phyloP scores from a whole-genome alignment of 2,797 vertebrate genomes.

The Acipenser ruthenus region DNA sequence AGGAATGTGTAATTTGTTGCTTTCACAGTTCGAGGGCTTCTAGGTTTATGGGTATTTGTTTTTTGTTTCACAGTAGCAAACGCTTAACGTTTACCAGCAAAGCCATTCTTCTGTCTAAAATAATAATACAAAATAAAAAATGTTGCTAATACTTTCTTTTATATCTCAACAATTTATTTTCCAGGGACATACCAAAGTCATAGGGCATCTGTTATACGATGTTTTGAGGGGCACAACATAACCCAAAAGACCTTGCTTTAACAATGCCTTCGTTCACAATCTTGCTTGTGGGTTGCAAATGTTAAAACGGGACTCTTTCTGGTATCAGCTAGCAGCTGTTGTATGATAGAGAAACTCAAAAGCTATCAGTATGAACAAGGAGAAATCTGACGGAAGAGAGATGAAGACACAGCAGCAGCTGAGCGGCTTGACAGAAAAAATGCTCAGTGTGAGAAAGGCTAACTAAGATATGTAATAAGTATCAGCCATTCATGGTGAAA shows the following conservation, averaged over 20 bases:
- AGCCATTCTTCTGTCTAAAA: too few species aligned
- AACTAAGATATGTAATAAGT: slow-evolving; percentile 22
- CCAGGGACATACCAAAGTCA: slow-evolving; percentile 16
- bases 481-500: slow-evolving; percentile 24
- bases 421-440: slow-evolving; percentile 39
- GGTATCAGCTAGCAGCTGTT: slow-evolving; percentile 85
- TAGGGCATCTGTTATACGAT: slow-evolving; percentile 29
- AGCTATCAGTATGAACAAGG: slow-evolving; percentile 70
- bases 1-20: slow-evolving; percentile 7
- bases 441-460: slow-evolving; percentile 40
- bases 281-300: slow-evolving; percentile 44
- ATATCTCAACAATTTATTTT: too few species aligned
- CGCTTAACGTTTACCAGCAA: slow-evolving; percentile 24
- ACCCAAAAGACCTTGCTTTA: slow-evolving; percentile 55
- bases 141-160: too few species aligned
- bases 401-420: slow-evolving; percentile 61
- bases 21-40: slow-evolving; percentile 46
- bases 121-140: too few species aligned
- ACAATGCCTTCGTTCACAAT: slow-evolving; percentile 64
- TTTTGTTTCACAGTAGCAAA: slow-evolving; percentile 52
- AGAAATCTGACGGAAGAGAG: slow-evolving; percentile 58
- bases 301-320: slow-evolving; percentile 58
- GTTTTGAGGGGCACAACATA: slow-evolving; percentile 38
- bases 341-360: slow-evolving; percentile 75
- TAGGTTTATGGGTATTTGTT: neutral